Base-by-base conservation (phyloP, 2,888 invertebrate species). In the Leucania comma region DNA sequence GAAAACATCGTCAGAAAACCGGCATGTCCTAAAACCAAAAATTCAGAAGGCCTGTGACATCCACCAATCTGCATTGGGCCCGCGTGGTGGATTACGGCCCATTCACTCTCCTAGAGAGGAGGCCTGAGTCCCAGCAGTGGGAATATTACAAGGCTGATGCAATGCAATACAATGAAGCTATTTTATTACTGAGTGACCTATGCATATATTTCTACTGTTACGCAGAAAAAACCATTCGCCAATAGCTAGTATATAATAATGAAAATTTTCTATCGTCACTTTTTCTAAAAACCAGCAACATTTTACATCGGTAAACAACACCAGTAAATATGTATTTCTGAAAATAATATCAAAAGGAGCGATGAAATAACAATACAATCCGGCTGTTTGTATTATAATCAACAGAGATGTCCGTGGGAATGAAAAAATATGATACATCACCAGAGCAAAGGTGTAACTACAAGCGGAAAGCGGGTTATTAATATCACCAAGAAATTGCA, bases 311-410 rank as follows among this genome's bases (percentile, higher is more conserved):
- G n/a, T 57, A 65, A 17, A n/a, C 20, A 57, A 17, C 42, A 35
- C 20, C 12, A 35, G 14, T 46, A 62, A 62, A 61, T 42, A 46
- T 20, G 10, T 66, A 48, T 57, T 68, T 65, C 60, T 58, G 63
- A 61, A 59, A 14, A n/a, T 46, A 62, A 53, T 57, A 12, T 61
- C 42, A 38, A 63, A 74, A 67, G 62, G 17, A 69, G 29, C 46
- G 48, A 42, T 26, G 26, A 67, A 72, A 63, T 54, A 59, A 66
- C 70, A 75, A 72, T n/a, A 74, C 68, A 42, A 67, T 71, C 75
- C 76, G 57, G 57, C 46, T 75, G 67, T 80, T 79, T 83, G 72
- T 75, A 29, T 72, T 70, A 68, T 74, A 84, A 81, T 81, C 80
- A 82, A 74, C 54, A 57, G 69, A 68, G 65, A 72, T 65, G 61